These are phyloP conservation scores for Spinibarbus caldwelli DNA, from an alignment of 2,797 vertebrate species.

Conservation along the genomic window DNA sequence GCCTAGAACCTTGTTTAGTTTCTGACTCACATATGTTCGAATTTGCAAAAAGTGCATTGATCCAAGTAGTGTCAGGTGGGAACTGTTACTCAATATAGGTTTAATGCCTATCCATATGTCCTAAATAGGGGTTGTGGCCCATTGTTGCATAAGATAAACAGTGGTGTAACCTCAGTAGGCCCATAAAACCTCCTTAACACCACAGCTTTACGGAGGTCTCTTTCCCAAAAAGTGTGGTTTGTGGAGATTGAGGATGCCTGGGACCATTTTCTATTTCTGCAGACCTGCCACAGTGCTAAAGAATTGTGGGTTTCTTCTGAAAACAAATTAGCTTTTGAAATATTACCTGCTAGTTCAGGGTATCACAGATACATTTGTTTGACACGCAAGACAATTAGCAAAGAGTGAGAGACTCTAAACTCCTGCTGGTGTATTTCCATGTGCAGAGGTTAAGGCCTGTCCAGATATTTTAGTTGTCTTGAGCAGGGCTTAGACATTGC, in stretches of 20 bases:
- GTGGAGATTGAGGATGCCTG: neutral
- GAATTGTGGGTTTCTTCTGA: neutral
- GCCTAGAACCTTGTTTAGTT: neutral
- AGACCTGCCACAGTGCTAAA: neutral
- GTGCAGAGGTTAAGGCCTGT: constrained; percentile 22
- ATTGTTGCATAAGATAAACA: neutral
- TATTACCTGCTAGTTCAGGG: neutral
- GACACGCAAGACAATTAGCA: neutral
- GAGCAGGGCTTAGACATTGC: constrained; percentile 22
- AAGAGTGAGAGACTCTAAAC: neutral
- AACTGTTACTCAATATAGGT: neutral
- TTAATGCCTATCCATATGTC: constrained; percentile 16
- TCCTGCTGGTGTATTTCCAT: neutral
- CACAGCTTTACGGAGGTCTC: neutral
- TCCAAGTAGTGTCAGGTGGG: neutral
- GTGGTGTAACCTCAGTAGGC: constrained; percentile 1
- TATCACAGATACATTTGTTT: neutral
- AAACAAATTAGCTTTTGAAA: constrained; percentile 12
- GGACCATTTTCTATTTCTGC: neutral
- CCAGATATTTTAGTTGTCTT: constrained; percentile 32
- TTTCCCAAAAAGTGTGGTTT: neutral
- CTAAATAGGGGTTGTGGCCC: neutral
- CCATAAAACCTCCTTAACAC: neutral
- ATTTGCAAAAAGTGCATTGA: constrained; percentile 1
- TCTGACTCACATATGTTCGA: neutral